Conservation (phyloP, 2,888 invertebrate genomes). For the Apeira syringaria region DNA sequence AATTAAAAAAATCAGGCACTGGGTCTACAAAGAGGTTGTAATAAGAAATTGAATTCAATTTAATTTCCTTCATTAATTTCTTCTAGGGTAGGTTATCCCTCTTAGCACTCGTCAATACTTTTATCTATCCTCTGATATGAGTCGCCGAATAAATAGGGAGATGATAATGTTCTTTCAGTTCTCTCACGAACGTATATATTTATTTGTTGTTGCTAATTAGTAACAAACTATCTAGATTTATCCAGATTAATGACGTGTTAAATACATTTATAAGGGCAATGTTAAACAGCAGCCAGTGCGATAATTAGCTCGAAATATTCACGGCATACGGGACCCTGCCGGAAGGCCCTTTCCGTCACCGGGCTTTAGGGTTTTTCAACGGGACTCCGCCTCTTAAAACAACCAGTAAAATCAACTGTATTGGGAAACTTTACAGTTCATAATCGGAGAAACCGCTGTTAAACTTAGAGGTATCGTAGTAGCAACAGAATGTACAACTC, state of each 20-base stretch:
- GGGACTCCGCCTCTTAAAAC: slow-evolving; percentile 36
- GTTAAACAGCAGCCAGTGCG: slow-evolving; percentile 29
- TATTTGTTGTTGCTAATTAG: too few species aligned
- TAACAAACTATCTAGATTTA: not conserved
- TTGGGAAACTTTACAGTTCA: not conserved
- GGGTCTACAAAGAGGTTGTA: too few species aligned
- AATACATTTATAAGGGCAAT: slow-evolving; percentile 7
- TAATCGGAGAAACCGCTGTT: not conserved
- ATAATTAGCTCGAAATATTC: slow-evolving; percentile 66
- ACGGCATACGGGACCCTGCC: slow-evolving; percentile 49
- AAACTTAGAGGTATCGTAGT: not conserved
- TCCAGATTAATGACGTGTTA: not conserved
- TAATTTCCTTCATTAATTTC: too few species aligned
- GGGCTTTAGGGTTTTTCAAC: slow-evolving; percentile 43
- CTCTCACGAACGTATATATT: too few species aligned
- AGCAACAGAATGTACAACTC: not conserved
- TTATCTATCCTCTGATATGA: too few species aligned
- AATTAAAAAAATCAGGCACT: too few species aligned
- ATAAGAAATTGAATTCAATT: too few species aligned
- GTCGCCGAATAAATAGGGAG: too few species aligned
- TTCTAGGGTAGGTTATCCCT: too few species aligned
- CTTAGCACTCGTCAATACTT: too few species aligned
- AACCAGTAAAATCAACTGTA: slow-evolving; percentile 1
- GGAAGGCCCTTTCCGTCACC: slow-evolving; percentile 65
- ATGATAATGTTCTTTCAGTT: too few species aligned